These are phyloP conservation scores for Xenentodon cancila DNA, from an alignment of 2,797 vertebrate species.

Conservation along the genomic window DNA sequence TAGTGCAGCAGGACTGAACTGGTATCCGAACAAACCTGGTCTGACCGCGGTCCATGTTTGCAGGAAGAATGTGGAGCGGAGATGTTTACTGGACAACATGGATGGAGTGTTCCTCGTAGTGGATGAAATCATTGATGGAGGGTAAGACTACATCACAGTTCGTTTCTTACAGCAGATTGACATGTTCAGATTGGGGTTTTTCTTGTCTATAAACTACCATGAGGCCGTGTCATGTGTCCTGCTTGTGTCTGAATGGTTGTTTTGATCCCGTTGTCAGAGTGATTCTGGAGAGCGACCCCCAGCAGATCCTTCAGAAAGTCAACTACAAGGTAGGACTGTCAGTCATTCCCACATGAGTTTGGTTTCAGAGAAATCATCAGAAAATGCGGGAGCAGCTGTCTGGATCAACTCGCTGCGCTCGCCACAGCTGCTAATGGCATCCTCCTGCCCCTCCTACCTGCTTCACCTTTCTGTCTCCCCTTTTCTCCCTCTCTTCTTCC, in stretches of 20 bases:
- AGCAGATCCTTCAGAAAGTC: conserved; percentile 92
- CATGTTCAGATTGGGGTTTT: too few species aligned
- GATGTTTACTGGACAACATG: conserved; percentile 91
- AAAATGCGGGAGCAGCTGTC: not conserved
- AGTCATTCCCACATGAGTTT: not conserved
- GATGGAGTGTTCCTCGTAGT: conserved; percentile 90
- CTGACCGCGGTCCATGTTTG: not conserved
- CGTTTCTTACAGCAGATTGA: not conserved
- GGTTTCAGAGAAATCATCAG: not conserved
- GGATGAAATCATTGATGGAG: conserved; percentile 93
- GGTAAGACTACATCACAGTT: conserved; percentile 59
- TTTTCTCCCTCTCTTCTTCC: conserved; percentile 20
- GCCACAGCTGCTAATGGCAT: conserved; percentile 13
- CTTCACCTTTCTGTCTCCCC: conserved; percentile 40
- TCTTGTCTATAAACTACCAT: too few species aligned
- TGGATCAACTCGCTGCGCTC: conserved; percentile 11
- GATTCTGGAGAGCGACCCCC: conserved; percentile 93
- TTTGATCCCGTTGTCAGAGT: conserved; percentile 79
- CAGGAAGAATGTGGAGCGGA: conserved; percentile 92
- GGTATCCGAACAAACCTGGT: not conserved
- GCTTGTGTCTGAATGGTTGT: conserved; percentile 19
- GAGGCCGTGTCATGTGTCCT: too few species aligned
- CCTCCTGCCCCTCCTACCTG: conserved; percentile 37
- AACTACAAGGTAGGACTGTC: conserved; percentile 87
- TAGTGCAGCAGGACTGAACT: too few species aligned